Conservation (phyloP, 2,888 invertebrate genomes). For the Dilophus febrilis region DNA sequence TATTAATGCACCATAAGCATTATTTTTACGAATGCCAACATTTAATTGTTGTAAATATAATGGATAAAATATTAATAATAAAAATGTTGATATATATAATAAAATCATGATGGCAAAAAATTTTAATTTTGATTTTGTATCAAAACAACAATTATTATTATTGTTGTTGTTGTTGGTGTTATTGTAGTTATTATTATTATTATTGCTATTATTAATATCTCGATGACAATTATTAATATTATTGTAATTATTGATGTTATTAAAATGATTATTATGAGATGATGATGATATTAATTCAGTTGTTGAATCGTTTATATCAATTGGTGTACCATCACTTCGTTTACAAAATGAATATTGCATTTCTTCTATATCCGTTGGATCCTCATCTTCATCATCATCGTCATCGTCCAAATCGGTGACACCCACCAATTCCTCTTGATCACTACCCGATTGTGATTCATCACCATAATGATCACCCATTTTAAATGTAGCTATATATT, state of each 20-base stretch:
- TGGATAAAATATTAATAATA: conserved; percentile 34
- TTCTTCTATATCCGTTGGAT: too few relatives aligned
- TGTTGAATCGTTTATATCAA: background rate
- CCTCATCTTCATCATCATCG: conserved; percentile 10
- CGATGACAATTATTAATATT: background rate
- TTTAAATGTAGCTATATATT: too few relatives aligned
- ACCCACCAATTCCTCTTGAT: conserved; percentile 16
- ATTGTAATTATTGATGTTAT: background rate
- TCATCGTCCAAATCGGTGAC: conserved; percentile 13
- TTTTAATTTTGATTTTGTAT: conserved; percentile 21
- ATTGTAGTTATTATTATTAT: too few relatives aligned
- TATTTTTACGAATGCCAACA: conserved; percentile 12
- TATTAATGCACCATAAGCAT: conserved; percentile 15
- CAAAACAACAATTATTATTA: background rate
- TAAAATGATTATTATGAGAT: too few relatives aligned
- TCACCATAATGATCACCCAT: conserved; percentile 11
- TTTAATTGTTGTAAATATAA: conserved; percentile 25
- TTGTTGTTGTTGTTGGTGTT: background rate
- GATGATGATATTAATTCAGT: too few relatives aligned
- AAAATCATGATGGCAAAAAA: conserved; percentile 31
- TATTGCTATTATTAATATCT: background rate
- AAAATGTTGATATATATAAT: conserved; percentile 32
- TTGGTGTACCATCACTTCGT: conserved; percentile 8
- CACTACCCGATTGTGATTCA: conserved; percentile 11
- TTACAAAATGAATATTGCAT: conserved; percentile 12